phyloP scores from a whole-genome alignment of 2,113 vertebrate species.

The Ancistrus triradiatus region DNA sequence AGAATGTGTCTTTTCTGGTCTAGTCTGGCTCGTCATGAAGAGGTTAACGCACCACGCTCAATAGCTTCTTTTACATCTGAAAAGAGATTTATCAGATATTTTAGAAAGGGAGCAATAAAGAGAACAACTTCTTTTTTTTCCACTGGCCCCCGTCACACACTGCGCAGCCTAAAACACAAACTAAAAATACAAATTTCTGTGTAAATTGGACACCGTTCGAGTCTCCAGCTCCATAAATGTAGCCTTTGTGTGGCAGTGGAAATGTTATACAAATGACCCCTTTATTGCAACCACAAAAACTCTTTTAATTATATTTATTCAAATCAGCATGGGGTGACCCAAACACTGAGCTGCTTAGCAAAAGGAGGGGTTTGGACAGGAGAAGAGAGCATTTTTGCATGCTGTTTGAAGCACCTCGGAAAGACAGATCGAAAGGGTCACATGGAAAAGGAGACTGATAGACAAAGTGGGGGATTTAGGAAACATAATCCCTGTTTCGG shows the following conservation, averaged over 20 bases:
- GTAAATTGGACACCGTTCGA: slow-evolving; percentile 88
- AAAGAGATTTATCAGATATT: slow-evolving; percentile 82
- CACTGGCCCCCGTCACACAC: slow-evolving; percentile 72
- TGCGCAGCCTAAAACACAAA: slow-evolving; percentile 51
- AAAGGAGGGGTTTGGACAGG: slow-evolving; percentile 25
- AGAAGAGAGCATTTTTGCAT: slow-evolving; percentile 16
- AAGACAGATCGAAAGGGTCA: slow-evolving; percentile 24
- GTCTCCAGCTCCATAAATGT: slow-evolving; percentile 89
- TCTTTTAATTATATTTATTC: slow-evolving; percentile 96
- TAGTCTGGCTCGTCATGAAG: slow-evolving; percentile 41
- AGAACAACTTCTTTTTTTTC: slow-evolving; percentile 75
- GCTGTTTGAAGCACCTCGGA: slow-evolving; percentile 31
- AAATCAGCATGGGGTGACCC: slow-evolving; percentile 82
- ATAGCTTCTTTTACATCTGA: slow-evolving; percentile 72
- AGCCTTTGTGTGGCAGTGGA: slow-evolving; percentile 93
- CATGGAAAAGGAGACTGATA: slow-evolving; percentile 28
- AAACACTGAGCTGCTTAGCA: slow-evolving; percentile 49
- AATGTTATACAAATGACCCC: slow-evolving; percentile 98
- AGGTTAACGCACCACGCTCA: slow-evolving; percentile 70
- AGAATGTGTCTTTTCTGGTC: slow-evolving; percentile 25
- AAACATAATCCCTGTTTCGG: slow-evolving; percentile 43
- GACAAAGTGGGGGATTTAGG: slow-evolving; percentile 37
- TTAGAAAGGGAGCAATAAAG: slow-evolving; percentile 76
- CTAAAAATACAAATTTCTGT: slow-evolving; percentile 96
- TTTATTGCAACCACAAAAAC: slow-evolving; percentile 99